Percentiles rank a stretch among this genome's conserved stretches.
These are phyloP conservation scores for Blastobasis lacticolella DNA, from an alignment of 2,888 invertebrate species.

Conservation along the genomic window DNA sequence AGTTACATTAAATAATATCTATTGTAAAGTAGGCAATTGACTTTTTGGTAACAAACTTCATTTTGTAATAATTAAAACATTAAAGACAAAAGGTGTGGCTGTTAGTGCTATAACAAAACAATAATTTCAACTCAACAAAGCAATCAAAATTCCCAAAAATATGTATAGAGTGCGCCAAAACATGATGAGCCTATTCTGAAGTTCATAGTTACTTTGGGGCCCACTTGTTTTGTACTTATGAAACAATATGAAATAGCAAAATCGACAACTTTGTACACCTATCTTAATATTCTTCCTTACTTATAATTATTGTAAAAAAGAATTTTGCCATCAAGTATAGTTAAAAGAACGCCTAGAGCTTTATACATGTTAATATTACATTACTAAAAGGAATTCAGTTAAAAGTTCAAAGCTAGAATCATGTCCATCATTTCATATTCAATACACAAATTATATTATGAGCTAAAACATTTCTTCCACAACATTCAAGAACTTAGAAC, in stretches of 20 bases:
- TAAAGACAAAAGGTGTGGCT: background rate
- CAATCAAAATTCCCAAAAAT: conserved; percentile 17
- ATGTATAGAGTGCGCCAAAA: background rate
- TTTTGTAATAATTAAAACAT: conserved; percentile 10
- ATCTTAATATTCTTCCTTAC: conserved; percentile 21
- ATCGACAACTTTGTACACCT: conserved; percentile 21
- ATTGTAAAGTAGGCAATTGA: conserved; percentile 44
- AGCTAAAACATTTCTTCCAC: conserved; percentile 17
- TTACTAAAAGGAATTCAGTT: conserved; percentile 29
- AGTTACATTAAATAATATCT: conserved; percentile 30
- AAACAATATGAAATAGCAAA: conserved; percentile 24
- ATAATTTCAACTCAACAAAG: conserved; percentile 36
- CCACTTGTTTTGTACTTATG: no score
- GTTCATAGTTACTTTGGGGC: no score
- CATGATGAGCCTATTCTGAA: no score
- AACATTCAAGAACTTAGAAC: conserved; percentile 7
- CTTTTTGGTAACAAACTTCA: conserved; percentile 54
- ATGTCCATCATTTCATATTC: conserved; percentile 16
- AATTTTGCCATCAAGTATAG: conserved; percentile 36
- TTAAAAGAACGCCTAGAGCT: conserved; percentile 61
- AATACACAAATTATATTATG: conserved; percentile 22
- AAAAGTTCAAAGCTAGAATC: conserved; percentile 32
- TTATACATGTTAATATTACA: conserved; percentile 34
- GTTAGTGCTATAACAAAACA: conserved; percentile 32
- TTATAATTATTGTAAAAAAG: conserved; percentile 41